Evolutionary conservation across 1,140 invertebrate genomes (phyloP).

Genomic region (Branchinecta lindahli): DNA sequence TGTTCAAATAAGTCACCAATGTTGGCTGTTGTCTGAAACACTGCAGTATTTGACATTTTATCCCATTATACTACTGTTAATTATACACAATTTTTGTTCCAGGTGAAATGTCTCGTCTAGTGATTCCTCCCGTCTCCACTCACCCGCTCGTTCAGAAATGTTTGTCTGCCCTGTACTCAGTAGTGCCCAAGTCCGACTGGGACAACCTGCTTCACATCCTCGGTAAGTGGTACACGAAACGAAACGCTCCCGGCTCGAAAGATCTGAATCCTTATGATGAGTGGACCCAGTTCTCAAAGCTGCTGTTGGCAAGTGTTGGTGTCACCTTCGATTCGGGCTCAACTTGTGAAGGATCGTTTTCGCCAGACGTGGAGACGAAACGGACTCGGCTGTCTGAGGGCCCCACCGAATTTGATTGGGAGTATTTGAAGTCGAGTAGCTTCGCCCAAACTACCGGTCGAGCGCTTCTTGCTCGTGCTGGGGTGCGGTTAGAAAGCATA

Average conservation of each 20-base stretch:
- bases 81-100: background rate
- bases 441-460: background rate
- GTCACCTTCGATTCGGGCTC: background rate
- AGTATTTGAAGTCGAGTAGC: slow-evolving; percentile 1
- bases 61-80: too few species aligned
- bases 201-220: background rate
- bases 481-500: background rate
- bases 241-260: background rate
- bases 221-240: background rate
- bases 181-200: background rate
- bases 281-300: background rate
- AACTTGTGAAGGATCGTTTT: background rate
- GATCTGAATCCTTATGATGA: slow-evolving; percentile 1
- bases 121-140: background rate
- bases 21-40: too few species aligned
- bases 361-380: background rate
- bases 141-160: background rate
- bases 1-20: too few species aligned
- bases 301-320: background rate
- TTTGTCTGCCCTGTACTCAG: background rate
- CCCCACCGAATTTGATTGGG: background rate
- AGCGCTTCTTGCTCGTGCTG: background rate
- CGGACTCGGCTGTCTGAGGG: background rate
- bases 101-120: background rate
- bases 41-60: too few species aligned